Percentiles rank a stretch among this genome's conserved stretches.
Evolutionary conservation across 1,140 invertebrate genomes (phyloP).

Genomic region (Eumeta japonica): DNA sequence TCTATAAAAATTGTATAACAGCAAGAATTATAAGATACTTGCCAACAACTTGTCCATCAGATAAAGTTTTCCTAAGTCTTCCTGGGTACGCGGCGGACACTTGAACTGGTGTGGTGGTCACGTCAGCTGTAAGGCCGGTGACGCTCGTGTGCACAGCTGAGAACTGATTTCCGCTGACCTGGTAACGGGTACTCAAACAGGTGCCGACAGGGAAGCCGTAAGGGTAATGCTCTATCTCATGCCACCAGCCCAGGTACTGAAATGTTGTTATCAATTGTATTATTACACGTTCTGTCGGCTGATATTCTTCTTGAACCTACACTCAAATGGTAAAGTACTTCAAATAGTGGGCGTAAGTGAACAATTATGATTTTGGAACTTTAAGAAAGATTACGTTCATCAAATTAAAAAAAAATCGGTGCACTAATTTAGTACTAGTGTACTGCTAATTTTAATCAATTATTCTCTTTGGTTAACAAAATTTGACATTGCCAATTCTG

Average conservation of each 20-base stretch:
- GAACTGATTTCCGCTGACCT: constrained; percentile 13
- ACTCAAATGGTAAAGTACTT: too few species aligned
- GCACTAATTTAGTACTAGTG: too few species aligned
- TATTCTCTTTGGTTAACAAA: too few species aligned
- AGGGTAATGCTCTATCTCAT: constrained; percentile 37
- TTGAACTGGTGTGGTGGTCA: constrained; percentile 19
- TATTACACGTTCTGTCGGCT: too few species aligned
- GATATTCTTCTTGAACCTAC: too few species aligned
- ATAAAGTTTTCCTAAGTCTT: constrained; percentile 22
- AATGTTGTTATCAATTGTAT: too few species aligned
- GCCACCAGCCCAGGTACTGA: constrained; percentile 41
- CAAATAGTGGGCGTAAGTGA: too few species aligned
- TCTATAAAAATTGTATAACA: neutral
- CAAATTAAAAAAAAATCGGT: neutral
- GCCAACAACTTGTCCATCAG: constrained; percentile 25
- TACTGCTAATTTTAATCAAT: too few species aligned
- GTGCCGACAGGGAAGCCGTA: constrained; percentile 14
- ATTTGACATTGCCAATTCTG: too few species aligned
- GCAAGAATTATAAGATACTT: too few species aligned
- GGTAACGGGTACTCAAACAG: constrained; percentile 29
- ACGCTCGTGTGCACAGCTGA: constrained; percentile 27
- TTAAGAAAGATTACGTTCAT: neutral
- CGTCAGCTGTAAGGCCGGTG: constrained; percentile 15
- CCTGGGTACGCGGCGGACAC: constrained; percentile 22
- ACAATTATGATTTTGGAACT: constrained; percentile 1